A percentile compares a stretch with the other conserved stretches of the same genome.
These are phyloP conservation scores for Apeira syringaria DNA, from an alignment of 2,888 invertebrate species.

Conservation along the genomic window DNA sequence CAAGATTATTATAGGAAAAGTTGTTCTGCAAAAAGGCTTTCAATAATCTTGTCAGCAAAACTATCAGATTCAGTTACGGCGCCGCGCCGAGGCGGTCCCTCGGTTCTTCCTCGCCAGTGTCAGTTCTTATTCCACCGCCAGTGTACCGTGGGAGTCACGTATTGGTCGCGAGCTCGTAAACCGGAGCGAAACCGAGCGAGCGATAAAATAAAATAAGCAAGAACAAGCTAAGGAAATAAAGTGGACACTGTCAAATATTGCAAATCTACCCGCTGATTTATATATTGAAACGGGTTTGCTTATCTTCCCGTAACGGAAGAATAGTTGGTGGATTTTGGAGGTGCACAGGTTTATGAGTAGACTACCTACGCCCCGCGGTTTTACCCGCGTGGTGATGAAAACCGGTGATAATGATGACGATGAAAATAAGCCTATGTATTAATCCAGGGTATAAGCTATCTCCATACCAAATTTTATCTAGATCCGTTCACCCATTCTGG, in stretches of 20 bases:
- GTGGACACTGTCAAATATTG: constrained; percentile 4
- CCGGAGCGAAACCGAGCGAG: constrained; percentile 7
- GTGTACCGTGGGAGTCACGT: constrained; percentile 12
- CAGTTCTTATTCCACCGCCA: constrained; percentile 5
- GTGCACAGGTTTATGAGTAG: no score
- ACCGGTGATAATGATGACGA: no score
- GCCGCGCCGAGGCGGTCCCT: no score
- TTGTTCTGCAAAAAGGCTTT: background rate
- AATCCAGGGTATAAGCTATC: no score
- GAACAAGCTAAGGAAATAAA: constrained; percentile 18
- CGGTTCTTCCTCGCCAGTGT: constrained; percentile 1
- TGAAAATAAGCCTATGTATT: no score
- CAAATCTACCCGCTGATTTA: constrained; percentile 8
- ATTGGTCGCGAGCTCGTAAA: constrained; percentile 17
- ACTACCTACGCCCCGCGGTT: no score
- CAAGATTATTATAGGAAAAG: background rate
- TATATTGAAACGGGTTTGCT: constrained; percentile 2
- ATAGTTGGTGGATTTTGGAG: no score
- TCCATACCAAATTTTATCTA: no score
- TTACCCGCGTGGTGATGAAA: no score
- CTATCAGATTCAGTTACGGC: constrained; percentile 16
- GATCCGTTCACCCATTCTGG: no score
- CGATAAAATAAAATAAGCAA: constrained; percentile 15
- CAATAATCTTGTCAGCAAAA: constrained; percentile 11
- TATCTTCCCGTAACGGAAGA: background rate